phyloP scores from a whole-genome alignment of 2,888 invertebrate genomes.

The Rotaria socialis region DNA sequence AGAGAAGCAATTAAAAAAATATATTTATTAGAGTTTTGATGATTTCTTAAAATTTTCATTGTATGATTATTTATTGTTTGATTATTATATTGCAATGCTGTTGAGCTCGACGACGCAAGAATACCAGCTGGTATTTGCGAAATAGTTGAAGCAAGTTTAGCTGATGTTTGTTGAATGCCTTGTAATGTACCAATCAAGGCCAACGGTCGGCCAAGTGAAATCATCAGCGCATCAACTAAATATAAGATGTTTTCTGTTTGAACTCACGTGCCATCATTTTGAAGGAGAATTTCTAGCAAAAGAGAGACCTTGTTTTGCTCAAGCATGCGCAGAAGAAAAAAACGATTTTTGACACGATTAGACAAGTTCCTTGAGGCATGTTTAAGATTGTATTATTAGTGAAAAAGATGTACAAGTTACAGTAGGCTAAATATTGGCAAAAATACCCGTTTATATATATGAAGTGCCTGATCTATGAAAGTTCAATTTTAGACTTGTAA shows the following conservation, averaged over 20 bases:
- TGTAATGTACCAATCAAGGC: constrained; percentile 11
- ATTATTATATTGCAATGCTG: background rate
- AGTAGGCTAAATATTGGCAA: too few relatives aligned
- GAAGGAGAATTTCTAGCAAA: too few relatives aligned
- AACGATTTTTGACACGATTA: too few relatives aligned
- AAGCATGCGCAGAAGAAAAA: too few relatives aligned
- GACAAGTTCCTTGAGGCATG: too few relatives aligned
- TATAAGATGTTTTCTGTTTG: background rate
- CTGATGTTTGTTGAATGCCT: constrained; percentile 18
- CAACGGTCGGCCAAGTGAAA: background rate
- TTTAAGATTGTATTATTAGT: too few relatives aligned
- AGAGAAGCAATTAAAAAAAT: background rate
- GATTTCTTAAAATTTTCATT: background rate
- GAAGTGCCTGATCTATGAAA: too few relatives aligned
- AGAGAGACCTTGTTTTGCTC: too few relatives aligned
- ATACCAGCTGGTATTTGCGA: constrained; percentile 27
- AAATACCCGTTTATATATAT: too few relatives aligned
- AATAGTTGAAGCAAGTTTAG: constrained; percentile 1
- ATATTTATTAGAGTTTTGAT: background rate
- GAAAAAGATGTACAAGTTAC: too few relatives aligned
- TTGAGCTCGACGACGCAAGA: background rate
- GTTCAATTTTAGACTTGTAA: too few relatives aligned
- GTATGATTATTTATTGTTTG: background rate
- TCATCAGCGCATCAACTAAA: constrained; percentile 30
- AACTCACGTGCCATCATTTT: too few relatives aligned